Conservation (phyloP, 2,797 vertebrate genomes). For the Hybognathus amarus region DNA sequence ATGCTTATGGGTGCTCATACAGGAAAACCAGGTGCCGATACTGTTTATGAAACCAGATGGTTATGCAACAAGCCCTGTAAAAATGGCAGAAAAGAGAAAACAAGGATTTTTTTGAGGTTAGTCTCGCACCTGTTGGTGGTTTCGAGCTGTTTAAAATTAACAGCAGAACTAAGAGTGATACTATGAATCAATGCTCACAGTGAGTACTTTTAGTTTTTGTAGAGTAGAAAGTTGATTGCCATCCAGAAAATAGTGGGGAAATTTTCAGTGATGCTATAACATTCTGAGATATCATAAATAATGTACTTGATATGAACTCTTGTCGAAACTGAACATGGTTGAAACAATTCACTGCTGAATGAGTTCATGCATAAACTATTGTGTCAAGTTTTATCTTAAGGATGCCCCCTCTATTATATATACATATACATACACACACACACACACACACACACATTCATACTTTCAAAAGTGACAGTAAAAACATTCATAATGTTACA, state of each 20-base stretch:
- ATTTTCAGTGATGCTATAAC: not conserved
- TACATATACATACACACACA: too few relatives aligned
- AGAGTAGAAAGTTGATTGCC: not conserved
- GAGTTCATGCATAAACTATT: not conserved
- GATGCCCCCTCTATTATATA: not conserved
- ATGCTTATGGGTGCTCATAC: constrained; percentile 53
- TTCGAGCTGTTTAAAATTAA: constrained; percentile 53
- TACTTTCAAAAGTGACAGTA: not conserved
- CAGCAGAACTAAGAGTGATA: constrained; percentile 49
- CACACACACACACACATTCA: too few relatives aligned
- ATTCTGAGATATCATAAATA: not conserved
- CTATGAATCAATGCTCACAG: constrained; percentile 24
- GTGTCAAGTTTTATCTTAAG: not conserved
- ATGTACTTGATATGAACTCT: not conserved
- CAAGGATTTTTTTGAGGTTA: constrained; percentile 51
- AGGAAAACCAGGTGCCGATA: constrained; percentile 55
- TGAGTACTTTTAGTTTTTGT: constrained; percentile 8
- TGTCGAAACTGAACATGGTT: not conserved
- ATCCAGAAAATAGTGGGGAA: not conserved
- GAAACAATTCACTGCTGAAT: not conserved
- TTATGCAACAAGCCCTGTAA: constrained; percentile 56
- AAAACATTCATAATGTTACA: not conserved
- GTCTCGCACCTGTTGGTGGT: constrained; percentile 64
- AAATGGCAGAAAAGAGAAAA: constrained; percentile 55
- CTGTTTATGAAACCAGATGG: constrained; percentile 63